phyloP scores from a whole-genome alignment of 2,888 invertebrate genomes.

The Epistrophella euchroma region DNA sequence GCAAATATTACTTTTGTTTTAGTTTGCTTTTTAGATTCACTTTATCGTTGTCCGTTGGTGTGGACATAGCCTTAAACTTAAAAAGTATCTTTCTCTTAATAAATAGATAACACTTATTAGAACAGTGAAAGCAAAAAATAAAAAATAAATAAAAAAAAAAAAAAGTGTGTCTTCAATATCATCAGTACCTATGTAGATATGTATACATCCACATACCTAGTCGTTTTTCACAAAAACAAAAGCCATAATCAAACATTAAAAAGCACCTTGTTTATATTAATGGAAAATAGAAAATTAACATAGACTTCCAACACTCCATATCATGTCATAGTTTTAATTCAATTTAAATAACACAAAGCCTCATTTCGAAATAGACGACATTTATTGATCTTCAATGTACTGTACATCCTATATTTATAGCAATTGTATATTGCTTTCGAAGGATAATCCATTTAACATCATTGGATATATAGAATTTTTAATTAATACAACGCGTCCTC shows the following conservation, averaged over 20 bases:
- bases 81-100: too few species aligned
- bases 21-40: too few species aligned
- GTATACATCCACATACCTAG: not conserved
- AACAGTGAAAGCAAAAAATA: too few species aligned
- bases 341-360: conserved; percentile 40
- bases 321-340: conserved; percentile 42
- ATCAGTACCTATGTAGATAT: too few species aligned
- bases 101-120: too few species aligned
- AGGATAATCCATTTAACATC: conserved; percentile 64
- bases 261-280: not conserved
- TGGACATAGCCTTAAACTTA: too few species aligned
- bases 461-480: conserved; percentile 54
- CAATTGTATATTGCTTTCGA: conserved; percentile 33
- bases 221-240: not conserved
- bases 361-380: conserved; percentile 5
- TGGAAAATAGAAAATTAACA: conserved; percentile 24
- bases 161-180: too few species aligned
- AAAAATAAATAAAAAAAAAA: too few species aligned
- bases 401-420: conserved; percentile 33
- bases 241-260: not conserved
- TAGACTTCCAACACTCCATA: conserved; percentile 17
- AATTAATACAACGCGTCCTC: conserved; percentile 58
- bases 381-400: conserved; percentile 49
- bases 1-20: too few species aligned
- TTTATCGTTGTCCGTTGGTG: too few species aligned